Evolutionary conservation across 1,140 invertebrate species (phyloP), one percentile per base, ranked within the genome.

Genomic region (Drosophila arawakana): DNA sequence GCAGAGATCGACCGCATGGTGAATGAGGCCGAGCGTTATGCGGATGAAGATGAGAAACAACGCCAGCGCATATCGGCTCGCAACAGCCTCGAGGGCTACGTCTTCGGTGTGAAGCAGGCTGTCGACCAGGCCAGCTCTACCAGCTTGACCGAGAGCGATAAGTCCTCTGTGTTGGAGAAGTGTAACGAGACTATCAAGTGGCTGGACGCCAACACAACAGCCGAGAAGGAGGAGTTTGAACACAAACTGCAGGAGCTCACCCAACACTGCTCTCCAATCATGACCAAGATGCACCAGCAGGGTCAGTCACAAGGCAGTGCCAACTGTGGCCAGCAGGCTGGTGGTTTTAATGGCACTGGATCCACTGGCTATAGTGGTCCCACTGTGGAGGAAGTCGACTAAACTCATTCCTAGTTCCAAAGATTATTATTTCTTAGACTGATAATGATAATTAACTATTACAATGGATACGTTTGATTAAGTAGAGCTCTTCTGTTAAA

Each of bases 371-470:
- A n/a, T n/a, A n/a, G n/a, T n/a, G n/a, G 95, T 52, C 95, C 95
- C 39, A 96, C 95, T 7, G 94, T 96, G 49, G 95, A 96, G 90
- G 95, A 96, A 92, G 95, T 96, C 25, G 95, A 96, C 90, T 96
- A 95, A 94, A 41, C 10, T 25, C 52, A 68, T 55, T 61, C 58
- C 30, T n/a, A 18, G 18, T 39, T 39, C 37, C 37, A 9, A 10
- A 39, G 34, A 49, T 39, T 59, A 43, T 25, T 21, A 52, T 13
- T 39, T 30, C 44, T 10, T 43, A 37, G 63, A 73, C 63, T 68
- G 63, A 66, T 60, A 30, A 55, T 10, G 15, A 1, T 39, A 2
- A 39, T 39, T 39, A 39, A 39, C 7, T 9, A 39, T 39, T 39
- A 10, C 7, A 39, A 39, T 39, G 7, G 3, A 39, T 9, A 39